Base-by-base conservation (phyloP, 1,140 invertebrate species). In the Drosophila sproati region DNA sequence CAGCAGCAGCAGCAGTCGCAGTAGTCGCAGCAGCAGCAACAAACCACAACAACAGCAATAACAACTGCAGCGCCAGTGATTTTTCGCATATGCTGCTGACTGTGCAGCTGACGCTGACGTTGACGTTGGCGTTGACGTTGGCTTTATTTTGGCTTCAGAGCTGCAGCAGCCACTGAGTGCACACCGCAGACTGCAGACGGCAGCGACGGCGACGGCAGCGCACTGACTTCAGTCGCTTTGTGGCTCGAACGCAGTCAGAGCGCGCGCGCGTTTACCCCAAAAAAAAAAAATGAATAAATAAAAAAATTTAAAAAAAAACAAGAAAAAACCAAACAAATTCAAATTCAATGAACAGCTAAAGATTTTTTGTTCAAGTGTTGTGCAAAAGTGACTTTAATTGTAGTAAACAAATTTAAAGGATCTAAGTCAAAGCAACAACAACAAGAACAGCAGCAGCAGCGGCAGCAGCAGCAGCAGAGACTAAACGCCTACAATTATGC, bases 401-500 rank as follows among this genome's bases (percentile, higher is more conserved):
- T 10, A 47, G 2, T 5, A 41, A 1, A n/a, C 35, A 31, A 57
- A 28, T 7, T 31, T 5, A 5, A 71, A 71, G 68, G 67, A 69
- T 69, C 39, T 12, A 12, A 48, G 31, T 28, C 10, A 56, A 20
- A 20, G 20, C 67, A 66, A 32, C 35, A 57, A 39, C 10, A 41
- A 34, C 28, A 57, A 20, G 29, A 39, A 37, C 63, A 60, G 5
- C 59, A 78, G 54, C 59, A 69, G 68, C 32, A 63, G 69, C 52
- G 78, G 62, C 79, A 82, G 63, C 70, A 72, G 5, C 69, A 70
- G 68, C 63, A 80, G 63, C 69, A 55, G 43, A 72, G 77, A 78
- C 54, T 67, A 60, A 77, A 88, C 68, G 71, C 79, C 66, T 70
- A 69, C 72, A 74, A 89, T 61, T 77, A 92, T 92, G 91, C 91